Evolutionary conservation across 2,797 vertebrate genomes (phyloP), one percentile per base, ranked within the genome.

Genomic region (Thamnophis elegans): DNA sequence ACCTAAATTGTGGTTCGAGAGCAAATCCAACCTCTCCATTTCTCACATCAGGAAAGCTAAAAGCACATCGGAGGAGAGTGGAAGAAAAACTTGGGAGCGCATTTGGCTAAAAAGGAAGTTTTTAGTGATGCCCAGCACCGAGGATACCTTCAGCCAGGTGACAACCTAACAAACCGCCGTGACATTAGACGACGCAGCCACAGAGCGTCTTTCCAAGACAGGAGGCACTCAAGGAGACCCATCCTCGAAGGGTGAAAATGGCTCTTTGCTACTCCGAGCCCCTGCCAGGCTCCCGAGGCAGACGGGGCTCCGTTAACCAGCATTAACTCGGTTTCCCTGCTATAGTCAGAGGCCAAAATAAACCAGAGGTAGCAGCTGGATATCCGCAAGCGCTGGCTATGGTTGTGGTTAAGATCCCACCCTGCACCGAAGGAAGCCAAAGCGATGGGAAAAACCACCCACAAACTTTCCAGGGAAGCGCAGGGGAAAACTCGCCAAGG

Each of bases 311-410:
- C 16, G 9, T 82, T 47, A 51, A 22, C n/a, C 54, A 58, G 51
- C 16, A 53, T 11, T 2, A 88, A 54, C 6, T 58, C 36, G 4
- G 18, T 16, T 22, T 58, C 82, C 53, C 20, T 18, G 87, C n/a
- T 62, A 12, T 3, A 5, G 25, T 54, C n/a, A 8, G 47, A 32
- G 51, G 55, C 20, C 59, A 78, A 65, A 85, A 36, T 16, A 18
- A 42, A 4, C 9, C 20, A 22, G 22, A 42, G 36, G 32, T 32
- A 8, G 68, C 16, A 36, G 68, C 32, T 7, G n/a, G 47, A 51
- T 51, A 51, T 51, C 18, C 4, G 18, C 36, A 11, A 22, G 9
- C 0, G 20, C 73, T 1, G 32, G 73, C 4, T 1, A 0, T 1
- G 11, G 73, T 11, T 2, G 73, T 11, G 8, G 18, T 78, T 42